These are phyloP conservation scores for Drosophila parabipectinata DNA, from an alignment of 1,140 invertebrate species.

Conservation along the genomic window DNA sequence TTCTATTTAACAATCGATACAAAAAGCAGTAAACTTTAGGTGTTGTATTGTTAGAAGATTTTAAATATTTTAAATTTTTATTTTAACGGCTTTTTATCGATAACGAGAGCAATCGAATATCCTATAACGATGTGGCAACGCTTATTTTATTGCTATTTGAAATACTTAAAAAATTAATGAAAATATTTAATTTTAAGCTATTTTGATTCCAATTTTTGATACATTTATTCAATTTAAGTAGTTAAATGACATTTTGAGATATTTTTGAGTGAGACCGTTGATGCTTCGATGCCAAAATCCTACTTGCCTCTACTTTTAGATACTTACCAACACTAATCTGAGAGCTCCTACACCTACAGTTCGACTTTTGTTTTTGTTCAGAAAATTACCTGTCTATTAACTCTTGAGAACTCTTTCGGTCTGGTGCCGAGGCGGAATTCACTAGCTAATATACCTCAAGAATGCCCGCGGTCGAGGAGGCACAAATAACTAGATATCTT, in stretches of 20 bases:
- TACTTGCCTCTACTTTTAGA: too few species aligned
- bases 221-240: too few species aligned
- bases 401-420: background rate
- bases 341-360: background rate
- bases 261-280: too few species aligned
- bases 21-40: background rate
- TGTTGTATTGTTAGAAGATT: background rate
- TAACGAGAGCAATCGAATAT: background rate
- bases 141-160: background rate
- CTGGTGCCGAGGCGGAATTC: slow-evolving; percentile 12
- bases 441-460: slow-evolving; percentile 14
- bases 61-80: background rate
- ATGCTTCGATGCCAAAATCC: too few species aligned
- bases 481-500: slow-evolving; percentile 70
- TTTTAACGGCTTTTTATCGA: background rate
- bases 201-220: too few species aligned
- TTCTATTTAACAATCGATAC: background rate
- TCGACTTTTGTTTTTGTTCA: slow-evolving; percentile 29
- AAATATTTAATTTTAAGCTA: too few species aligned
- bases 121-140: background rate
- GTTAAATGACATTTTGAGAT: too few species aligned
- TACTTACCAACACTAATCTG: background rate
- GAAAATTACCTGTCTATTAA: slow-evolving; percentile 8
- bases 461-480: slow-evolving; percentile 71
- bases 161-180: too few species aligned